Evolutionary conservation across 1,140 invertebrate genomes (phyloP).

Genomic region (Galleria mellonella): DNA sequence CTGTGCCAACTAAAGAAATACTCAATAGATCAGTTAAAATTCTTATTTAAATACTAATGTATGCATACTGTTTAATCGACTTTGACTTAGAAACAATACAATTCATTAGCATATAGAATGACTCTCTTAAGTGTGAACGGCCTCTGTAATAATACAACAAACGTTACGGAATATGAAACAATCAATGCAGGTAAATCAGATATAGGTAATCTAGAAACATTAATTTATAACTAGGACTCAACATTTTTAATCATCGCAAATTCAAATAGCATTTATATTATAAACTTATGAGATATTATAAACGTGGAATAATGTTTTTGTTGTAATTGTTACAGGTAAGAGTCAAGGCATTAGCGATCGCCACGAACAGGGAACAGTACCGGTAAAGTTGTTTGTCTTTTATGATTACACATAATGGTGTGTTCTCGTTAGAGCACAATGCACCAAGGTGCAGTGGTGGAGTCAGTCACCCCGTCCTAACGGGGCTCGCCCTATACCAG

Average conservation of each 20-base stretch:
- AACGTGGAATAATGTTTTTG: conserved; percentile 12
- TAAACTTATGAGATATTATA: neutral
- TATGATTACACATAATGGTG: conserved; percentile 59
- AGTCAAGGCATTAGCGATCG: neutral
- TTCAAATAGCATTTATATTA: too few species aligned
- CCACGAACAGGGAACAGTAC: conserved; percentile 9
- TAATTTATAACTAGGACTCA: too few species aligned
- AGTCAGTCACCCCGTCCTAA: conserved; percentile 70
- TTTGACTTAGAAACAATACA: conserved; percentile 51
- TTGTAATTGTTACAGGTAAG: conserved; percentile 50
- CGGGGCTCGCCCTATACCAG: conserved; percentile 64
- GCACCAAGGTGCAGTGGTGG: conserved; percentile 65
- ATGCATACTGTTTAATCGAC: conserved; percentile 36
- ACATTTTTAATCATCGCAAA: too few species aligned
- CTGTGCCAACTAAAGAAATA: conserved; percentile 50
- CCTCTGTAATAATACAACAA: conserved; percentile 14
- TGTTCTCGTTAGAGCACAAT: conserved; percentile 72
- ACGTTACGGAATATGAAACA: conserved; percentile 1
- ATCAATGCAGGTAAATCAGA: conserved; percentile 6
- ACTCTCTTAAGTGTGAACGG: conserved; percentile 29
- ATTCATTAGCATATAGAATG: conserved; percentile 42
- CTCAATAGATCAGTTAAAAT: conserved; percentile 34
- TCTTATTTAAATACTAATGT: conserved; percentile 30
- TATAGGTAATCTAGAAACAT: too few species aligned
- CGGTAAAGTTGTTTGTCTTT: conserved; percentile 47